Percentiles rank a stretch among this genome's conserved stretches.
Conservation (phyloP, 1,140 invertebrate species). For the Acromyrmex heyeri region DNA sequence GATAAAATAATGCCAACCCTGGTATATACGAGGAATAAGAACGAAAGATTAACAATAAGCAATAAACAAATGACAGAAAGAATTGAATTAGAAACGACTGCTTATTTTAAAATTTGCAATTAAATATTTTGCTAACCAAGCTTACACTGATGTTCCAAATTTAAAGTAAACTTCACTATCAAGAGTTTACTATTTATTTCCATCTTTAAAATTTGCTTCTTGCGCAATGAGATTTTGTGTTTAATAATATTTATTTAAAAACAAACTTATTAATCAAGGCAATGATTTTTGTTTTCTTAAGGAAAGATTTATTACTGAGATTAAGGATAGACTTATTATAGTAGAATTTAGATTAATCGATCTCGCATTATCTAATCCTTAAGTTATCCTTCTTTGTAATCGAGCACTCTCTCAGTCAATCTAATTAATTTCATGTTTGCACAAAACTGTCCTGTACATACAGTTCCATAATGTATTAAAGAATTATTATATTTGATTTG, state of each 20-base stretch:
- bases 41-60: not conserved
- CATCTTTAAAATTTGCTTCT: not conserved
- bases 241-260: constrained; percentile 1
- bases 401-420: too few relatives aligned
- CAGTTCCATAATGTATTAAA: too few relatives aligned
- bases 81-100: constrained; percentile 17
- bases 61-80: not conserved
- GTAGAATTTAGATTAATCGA: not conserved
- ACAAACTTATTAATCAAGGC: not conserved
- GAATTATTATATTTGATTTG: too few relatives aligned
- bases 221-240: not conserved
- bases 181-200: not conserved
- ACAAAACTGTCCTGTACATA: too few relatives aligned
- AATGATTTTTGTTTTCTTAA: not conserved
- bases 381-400: too few relatives aligned
- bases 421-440: too few relatives aligned
- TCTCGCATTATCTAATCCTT: too few relatives aligned
- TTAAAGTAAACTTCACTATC: not conserved
- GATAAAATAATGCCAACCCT: too few relatives aligned
- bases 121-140: constrained; percentile 5
- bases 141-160: not conserved
- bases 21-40: not conserved
- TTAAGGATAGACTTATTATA: not conserved
- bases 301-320: constrained; percentile 1
- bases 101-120: not conserved